Evolutionary conservation across 1,140 invertebrate genomes (phyloP).

Genomic region (Melipona quadrifasciata): DNA sequence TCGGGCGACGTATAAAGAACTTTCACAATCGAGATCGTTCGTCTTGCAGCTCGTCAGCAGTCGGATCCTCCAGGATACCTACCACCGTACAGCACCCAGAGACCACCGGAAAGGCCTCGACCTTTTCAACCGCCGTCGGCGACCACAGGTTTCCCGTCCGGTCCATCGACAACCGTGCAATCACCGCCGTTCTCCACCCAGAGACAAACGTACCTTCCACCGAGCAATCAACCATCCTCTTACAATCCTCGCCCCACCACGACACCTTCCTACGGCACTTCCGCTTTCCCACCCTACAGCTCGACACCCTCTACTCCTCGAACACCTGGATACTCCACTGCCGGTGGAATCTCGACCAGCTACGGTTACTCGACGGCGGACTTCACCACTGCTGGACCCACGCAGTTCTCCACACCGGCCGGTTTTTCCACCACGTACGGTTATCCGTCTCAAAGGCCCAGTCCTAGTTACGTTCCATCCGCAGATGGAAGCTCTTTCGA

Average conservation of each 20-base stretch:
- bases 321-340: not conserved
- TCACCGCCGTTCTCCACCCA: slow-evolving; percentile 52
- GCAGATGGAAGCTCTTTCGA: not conserved
- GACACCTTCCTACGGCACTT: slow-evolving; percentile 67
- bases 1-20: not conserved
- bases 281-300: slow-evolving; percentile 63
- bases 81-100: slow-evolving; percentile 83
- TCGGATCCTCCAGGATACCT: slow-evolving; percentile 82
- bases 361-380: slow-evolving; percentile 11
- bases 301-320: slow-evolving; percentile 55
- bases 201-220: slow-evolving; percentile 54
- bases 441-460: slow-evolving; percentile 15
- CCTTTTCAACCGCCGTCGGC: slow-evolving; percentile 84
- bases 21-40: slow-evolving; percentile 1
- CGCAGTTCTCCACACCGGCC: not conserved
- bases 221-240: slow-evolving; percentile 47
- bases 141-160: slow-evolving; percentile 59
- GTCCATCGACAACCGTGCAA: slow-evolving; percentile 35
- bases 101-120: slow-evolving; percentile 85
- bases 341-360: slow-evolving; percentile 39
- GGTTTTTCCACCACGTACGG: slow-evolving; percentile 23
- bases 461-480: not conserved
- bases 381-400: not conserved
- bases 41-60: slow-evolving; percentile 84
- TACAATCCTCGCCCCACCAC: slow-evolving; percentile 67